Base-by-base conservation (phyloP, 2,888 invertebrate species). In the Hybos culiciformis region DNA sequence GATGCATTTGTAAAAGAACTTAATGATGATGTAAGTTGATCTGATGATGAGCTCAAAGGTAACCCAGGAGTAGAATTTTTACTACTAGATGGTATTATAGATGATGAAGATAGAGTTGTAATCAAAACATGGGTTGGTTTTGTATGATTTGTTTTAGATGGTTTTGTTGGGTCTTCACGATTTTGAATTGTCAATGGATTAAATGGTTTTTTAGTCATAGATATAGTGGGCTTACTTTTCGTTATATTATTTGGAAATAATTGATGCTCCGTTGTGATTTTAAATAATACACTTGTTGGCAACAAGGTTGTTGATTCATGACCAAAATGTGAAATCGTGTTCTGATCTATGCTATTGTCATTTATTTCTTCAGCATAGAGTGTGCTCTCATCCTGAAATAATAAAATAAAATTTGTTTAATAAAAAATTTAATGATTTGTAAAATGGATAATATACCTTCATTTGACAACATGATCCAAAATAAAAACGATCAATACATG, bases 401-500 rank as follows among this genome's bases (percentile, higher is more conserved):
- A n/a, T 41, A 23, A 42, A 24, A 4, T 53, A 53, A 42, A 57
- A 21, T 43, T 37, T 8, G 5, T 38, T 38, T 36, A 26, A 33
- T 11, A 23, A 17, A 18, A 17, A 24, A 15, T 39, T 34, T 23
- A 23, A 9, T 19, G 18, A 23, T 7, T n/a, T 14, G 3, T 3
- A 24, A 21, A 12, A n/a, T 40, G 11, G 15, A 26, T 33, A 33
- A 50, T 53, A 54, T 50, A 65, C 67, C 50, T 78, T 77, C 44
- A 90, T 71, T 55, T 82, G 83, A 61, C 92, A 92, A 60, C 92
- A 92, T 24, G 90, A 90, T 42, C 91, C 91, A 61, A 91, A 91
- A 68, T 90, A 91, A 64, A 91, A 91, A 50, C 88, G 77, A 66
- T 92, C 91, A 57, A 91, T 87, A 63, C 92, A 92, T 2, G 90